Evolutionary conservation across 2,888 invertebrate species (phyloP).

Genomic region (Dastarcus helophoroides): DNA sequence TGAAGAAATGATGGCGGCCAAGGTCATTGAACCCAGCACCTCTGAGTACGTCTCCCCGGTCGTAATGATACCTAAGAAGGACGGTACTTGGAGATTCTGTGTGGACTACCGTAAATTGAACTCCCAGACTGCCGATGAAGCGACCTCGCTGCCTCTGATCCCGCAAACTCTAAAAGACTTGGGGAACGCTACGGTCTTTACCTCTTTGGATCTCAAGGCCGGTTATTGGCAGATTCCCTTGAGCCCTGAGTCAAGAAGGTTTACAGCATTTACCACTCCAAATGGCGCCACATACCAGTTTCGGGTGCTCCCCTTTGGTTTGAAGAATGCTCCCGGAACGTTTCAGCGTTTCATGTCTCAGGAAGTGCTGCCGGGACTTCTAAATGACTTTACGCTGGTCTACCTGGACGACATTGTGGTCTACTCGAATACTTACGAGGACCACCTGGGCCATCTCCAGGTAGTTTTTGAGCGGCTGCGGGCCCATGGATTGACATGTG

Average conservation of each 20-base stretch:
- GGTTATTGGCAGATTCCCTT: conserved; percentile 3
- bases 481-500: conserved; percentile 11
- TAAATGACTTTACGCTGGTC: conserved; percentile 13
- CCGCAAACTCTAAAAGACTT: conserved; percentile 1
- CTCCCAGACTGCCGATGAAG: background rate
- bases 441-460: conserved; percentile 14
- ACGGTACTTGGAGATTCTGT: background rate
- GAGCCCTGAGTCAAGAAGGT: background rate
- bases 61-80: background rate
- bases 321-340: conserved; percentile 15
- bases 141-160: background rate
- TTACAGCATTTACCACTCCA: conserved; percentile 8
- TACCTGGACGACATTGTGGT: conserved; percentile 25
- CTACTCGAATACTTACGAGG: conserved; percentile 10
- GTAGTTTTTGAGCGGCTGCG: conserved; percentile 3
- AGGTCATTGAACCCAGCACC: background rate
- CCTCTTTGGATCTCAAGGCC: background rate
- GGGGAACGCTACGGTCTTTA: background rate
- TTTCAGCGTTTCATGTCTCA: conserved; percentile 5
- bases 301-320: conserved; percentile 21
- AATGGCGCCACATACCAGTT: conserved; percentile 18
- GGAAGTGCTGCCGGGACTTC: conserved; percentile 8
- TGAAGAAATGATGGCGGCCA: background rate
- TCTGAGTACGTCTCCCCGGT: background rate
- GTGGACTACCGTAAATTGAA: background rate